phyloP scores from a whole-genome alignment of 2,888 invertebrate genomes.

The Drosophila putrida region DNA sequence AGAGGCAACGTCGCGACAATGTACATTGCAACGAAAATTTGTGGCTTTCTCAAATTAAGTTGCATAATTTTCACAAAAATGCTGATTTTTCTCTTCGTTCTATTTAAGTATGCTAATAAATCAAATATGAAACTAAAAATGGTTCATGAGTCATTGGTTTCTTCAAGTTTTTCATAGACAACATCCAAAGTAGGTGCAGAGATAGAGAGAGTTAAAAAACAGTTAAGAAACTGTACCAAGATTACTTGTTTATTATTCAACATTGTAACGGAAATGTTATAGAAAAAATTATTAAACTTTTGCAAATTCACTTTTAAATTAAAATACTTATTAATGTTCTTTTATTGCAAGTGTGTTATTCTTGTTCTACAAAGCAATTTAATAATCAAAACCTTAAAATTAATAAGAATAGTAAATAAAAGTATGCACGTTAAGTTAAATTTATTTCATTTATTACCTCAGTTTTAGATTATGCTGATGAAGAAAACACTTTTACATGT shows the following conservation, averaged over 20 bases:
- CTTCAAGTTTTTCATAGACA: constrained; percentile 8
- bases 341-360: no score
- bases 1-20: constrained; percentile 46
- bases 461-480: no score
- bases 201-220: background rate
- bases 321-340: no score
- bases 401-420: no score
- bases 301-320: no score
- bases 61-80: constrained; percentile 61
- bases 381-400: no score
- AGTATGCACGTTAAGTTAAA: no score
- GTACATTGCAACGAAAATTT: constrained; percentile 66
- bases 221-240: background rate
- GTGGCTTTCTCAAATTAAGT: constrained; percentile 62
- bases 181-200: background rate
- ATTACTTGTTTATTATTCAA: background rate
- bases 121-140: constrained; percentile 47
- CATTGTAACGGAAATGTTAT: no score
- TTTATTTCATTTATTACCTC: no score
- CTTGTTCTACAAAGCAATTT: no score
- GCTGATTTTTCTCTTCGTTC: constrained; percentile 29
- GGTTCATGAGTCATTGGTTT: constrained; percentile 37
- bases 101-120: constrained; percentile 56
- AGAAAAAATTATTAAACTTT: no score
- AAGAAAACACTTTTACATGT: no score